A percentile compares a stretch with the other conserved stretches of the same genome.
Evolutionary conservation across 2,113 vertebrate genomes (phyloP).

Genomic region (Felis catus): F.catus_Fca126_mat1.0 CM031412.1:92011001-92011500

Average conservation of each 20-base stretch:
- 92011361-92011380: background rate
- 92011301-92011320: background rate
- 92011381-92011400: background rate
- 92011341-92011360: background rate
- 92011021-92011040: background rate
- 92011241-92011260: background rate
- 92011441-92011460: background rate
- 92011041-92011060: background rate
- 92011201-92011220: background rate
- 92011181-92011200: background rate
- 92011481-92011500: background rate
- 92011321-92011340: background rate
- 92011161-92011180: slow-evolving; percentile 35
- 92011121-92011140: background rate
- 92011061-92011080: background rate
- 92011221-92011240: background rate
- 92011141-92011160: background rate
- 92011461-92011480: background rate
- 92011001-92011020: background rate
- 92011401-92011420: background rate
- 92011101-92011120: slow-evolving; percentile 23
- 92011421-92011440: background rate
- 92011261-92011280: background rate
- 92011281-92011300: background rate
- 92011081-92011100: background rate